A percentile compares a stretch with the other conserved stretches of the same genome.
Conservation (phyloP, 2,113 vertebrate genomes). For the Brachypodius melanocephalos region DNA sequence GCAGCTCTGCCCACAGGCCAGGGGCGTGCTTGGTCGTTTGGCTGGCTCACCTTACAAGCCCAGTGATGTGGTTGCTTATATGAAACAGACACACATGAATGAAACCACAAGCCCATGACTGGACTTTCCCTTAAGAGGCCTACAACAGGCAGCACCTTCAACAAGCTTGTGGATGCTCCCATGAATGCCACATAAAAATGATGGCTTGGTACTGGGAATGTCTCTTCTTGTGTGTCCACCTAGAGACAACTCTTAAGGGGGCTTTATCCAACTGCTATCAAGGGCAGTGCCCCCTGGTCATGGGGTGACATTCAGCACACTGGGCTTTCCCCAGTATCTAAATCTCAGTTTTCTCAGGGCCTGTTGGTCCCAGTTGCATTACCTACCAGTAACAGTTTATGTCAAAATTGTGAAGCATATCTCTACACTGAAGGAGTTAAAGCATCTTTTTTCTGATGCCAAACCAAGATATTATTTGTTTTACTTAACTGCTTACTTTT, state of each 20-base stretch:
- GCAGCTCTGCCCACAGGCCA: not conserved
- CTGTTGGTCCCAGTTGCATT: not conserved
- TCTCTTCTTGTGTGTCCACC: too few species aligned
- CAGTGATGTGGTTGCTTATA: not conserved
- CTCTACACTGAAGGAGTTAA: not conserved
- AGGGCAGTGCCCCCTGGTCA: not conserved
- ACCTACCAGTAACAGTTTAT: not conserved
- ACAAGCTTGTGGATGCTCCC: not conserved
- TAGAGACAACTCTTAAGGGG: not conserved
- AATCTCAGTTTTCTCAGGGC: not conserved
- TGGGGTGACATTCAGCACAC: not conserved
- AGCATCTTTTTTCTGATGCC: not conserved
- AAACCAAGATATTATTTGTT: not conserved
- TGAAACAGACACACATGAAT: not conserved
- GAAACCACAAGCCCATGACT: not conserved
- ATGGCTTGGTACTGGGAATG: not conserved
- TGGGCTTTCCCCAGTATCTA: not conserved
- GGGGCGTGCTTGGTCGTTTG: accelerated
- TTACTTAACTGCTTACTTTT: not conserved
- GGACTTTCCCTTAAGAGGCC: not conserved
- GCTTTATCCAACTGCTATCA: not conserved
- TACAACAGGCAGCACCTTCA: not conserved
- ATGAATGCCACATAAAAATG: not conserved
- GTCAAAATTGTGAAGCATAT: not conserved
- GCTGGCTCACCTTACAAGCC: not conserved